Evolutionary conservation across 2,888 invertebrate species (phyloP).

Genomic region (Acanthoscelides obtectus): DNA sequence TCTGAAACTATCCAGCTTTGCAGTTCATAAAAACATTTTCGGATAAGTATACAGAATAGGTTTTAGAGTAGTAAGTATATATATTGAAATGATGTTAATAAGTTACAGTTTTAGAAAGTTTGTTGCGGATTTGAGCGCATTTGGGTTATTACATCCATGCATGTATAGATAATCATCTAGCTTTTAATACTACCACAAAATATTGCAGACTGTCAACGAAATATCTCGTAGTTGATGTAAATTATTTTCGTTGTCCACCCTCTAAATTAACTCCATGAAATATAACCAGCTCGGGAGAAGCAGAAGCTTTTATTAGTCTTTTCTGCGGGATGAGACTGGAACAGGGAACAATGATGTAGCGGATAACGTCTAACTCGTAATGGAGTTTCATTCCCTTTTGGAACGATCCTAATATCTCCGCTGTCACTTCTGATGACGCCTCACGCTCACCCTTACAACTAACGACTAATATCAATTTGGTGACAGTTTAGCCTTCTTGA

Average conservation of each 20-base stretch:
- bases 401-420: background rate
- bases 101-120: too few relatives aligned
- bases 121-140: too few relatives aligned
- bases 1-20: too few relatives aligned
- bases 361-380: background rate
- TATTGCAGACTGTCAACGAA: too few relatives aligned
- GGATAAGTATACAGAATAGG: too few relatives aligned
- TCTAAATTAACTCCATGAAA: background rate
- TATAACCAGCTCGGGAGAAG: background rate
- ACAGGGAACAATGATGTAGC: background rate
- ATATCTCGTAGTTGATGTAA: background rate
- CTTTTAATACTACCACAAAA: too few relatives aligned
- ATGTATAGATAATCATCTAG: too few relatives aligned
- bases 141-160: too few relatives aligned
- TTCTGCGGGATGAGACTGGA: too few relatives aligned
- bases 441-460: background rate
- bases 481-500: background rate
- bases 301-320: background rate
- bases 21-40: too few relatives aligned
- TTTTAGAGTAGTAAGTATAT: too few relatives aligned
- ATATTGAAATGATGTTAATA: too few relatives aligned
- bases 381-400: background rate
- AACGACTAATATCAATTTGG: background rate
- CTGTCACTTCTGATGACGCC: background rate
- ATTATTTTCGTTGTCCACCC: background rate